Evolutionary conservation across 2,888 invertebrate species (phyloP), one percentile per base, ranked within the genome.

Genomic region (Steinernema carpocapsae): DNA sequence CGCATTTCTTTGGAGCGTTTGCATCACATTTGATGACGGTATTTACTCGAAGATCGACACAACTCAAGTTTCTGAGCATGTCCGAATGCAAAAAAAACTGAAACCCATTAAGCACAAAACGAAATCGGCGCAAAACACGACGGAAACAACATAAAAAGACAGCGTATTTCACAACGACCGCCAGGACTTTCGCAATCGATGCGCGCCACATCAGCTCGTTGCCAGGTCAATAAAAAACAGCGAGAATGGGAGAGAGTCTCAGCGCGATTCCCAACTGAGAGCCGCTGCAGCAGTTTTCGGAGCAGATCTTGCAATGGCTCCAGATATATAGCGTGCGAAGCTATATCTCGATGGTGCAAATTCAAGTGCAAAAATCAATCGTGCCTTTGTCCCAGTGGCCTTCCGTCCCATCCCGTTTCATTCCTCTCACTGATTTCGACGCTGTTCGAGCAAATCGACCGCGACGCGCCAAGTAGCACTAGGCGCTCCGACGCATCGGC

Each of bases 121-220:
- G n/a, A n/a, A n/a, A n/a, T n/a, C n/a, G n/a, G n/a, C n/a, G n/a
- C n/a, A 64, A 64, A 32, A 2, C 14, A 4, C 29, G 32, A 64
- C 14, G 12, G 64, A 29, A n/a, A 12, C 10, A 32, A 17, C 32
- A 32, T 32, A 64, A 64, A 32, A 32, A 26, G 3, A 10, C 10
- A 10, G 64, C 64, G 64, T n/a, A 29, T 17, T 64, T 64, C 64
- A 64, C 64, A 26, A 32, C 10, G 32, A 26, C 6, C 22, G 32
- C 64, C 26, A 29, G 32, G 32, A 64, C 32, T 64, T 64, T 64
- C 64, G 32, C 64, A 64, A 64, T 64, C 64, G 64, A 64, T 64
- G 64, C 64, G 64, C 64, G 64, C 64, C 64, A 64, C 64, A 64
- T 64, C 64, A 64, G 12, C 64, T 64, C 64, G 32, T 12, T 24